Conservation (phyloP, 2,888 invertebrate genomes). For the Pollenia labialis region DNA sequence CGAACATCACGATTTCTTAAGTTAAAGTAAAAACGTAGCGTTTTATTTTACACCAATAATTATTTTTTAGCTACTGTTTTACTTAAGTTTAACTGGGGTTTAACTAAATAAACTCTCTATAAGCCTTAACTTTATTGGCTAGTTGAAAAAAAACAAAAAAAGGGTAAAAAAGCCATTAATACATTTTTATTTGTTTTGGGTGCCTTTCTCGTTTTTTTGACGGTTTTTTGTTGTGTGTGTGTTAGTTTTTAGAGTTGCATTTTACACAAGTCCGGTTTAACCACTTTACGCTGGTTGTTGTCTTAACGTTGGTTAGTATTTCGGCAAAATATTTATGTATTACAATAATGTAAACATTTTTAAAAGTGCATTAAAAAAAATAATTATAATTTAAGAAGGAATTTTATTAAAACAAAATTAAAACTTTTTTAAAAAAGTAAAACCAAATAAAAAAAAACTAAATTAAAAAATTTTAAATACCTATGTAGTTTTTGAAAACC, state of each 20-base stretch:
- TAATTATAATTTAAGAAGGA: background rate
- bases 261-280: constrained; percentile 66
- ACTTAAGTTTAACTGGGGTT: constrained; percentile 43
- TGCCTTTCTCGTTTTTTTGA: constrained; percentile 27
- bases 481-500: background rate
- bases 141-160: background rate
- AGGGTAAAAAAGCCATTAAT: constrained; percentile 12
- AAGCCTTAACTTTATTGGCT: constrained; percentile 8
- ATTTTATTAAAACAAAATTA: background rate
- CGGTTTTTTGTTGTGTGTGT: constrained; percentile 6
- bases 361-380: background rate
- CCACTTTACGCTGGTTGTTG: constrained; percentile 58
- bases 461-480: background rate
- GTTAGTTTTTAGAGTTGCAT: constrained; percentile 53
- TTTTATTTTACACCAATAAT: constrained; percentile 49
- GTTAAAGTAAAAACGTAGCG: constrained; percentile 45
- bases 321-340: constrained; percentile 36
- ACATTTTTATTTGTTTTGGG: constrained; percentile 24
- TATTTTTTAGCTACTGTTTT: background rate
- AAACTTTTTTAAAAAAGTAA: background rate
- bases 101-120: constrained; percentile 37
- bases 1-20: constrained; percentile 64
- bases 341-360: background rate
- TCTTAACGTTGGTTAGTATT: constrained; percentile 65
- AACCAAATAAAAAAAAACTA: background rate